Percentiles rank a stretch among this genome's conserved stretches.
These are phyloP conservation scores for Merops nubicus DNA, from an alignment of 2,113 vertebrate species.

Conservation along the genomic window DNA sequence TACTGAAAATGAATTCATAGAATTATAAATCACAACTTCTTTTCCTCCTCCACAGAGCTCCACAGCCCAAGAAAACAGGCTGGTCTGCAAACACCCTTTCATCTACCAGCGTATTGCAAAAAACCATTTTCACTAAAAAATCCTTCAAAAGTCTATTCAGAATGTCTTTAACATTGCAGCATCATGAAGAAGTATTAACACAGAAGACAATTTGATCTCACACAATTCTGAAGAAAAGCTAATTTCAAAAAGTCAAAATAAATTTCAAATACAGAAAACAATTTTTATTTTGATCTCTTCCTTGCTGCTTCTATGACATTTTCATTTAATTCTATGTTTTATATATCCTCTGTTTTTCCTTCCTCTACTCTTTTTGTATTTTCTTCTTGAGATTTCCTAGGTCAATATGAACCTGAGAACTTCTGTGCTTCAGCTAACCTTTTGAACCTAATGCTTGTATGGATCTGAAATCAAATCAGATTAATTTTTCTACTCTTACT, in stretches of 20 bases:
- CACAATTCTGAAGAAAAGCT: neutral
- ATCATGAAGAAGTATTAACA: neutral
- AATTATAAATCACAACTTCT: neutral
- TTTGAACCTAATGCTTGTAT: neutral
- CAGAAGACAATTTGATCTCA: neutral
- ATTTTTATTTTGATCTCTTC: neutral
- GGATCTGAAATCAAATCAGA: neutral
- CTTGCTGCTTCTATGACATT: neutral
- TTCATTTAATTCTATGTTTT: neutral
- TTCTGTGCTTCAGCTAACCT: neutral
- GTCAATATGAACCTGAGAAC: neutral
- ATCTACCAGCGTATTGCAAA: neutral
- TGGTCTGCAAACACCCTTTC: neutral
- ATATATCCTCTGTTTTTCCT: neutral
- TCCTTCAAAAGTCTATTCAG: neutral
- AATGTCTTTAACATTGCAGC: neutral
- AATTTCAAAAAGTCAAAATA: neutral
- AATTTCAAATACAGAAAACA: neutral
- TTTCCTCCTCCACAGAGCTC: neutral
- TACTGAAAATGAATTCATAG: neutral
- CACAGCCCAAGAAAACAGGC: neutral
- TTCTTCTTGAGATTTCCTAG: neutral
- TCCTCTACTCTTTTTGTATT: neutral
- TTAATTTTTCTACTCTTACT: neutral
- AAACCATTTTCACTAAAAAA: neutral